phyloP scores from a whole-genome alignment of 2,888 invertebrate genomes.

The Tiliacea citrago region DNA sequence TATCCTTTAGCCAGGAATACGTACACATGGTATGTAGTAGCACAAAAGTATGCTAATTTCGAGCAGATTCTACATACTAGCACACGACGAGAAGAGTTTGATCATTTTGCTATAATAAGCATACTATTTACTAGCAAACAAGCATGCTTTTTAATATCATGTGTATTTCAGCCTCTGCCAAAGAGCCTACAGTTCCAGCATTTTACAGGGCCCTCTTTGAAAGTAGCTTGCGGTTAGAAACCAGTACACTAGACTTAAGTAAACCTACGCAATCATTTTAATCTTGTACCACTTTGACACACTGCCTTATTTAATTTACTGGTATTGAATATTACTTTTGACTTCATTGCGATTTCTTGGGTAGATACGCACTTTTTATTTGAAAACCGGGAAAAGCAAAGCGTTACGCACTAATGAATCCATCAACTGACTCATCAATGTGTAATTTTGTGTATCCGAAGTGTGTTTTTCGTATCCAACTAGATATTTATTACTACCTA shows the following conservation, averaged over 20 bases:
- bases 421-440: not conserved
- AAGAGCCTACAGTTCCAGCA: not conserved
- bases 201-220: not conserved
- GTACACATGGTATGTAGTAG: not conserved
- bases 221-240: not conserved
- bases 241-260: too few species aligned
- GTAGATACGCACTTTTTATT: not conserved
- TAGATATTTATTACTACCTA: slow-evolving; percentile 9
- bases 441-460: not conserved
- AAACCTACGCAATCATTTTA: not conserved
- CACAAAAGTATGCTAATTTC: not conserved
- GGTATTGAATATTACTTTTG: too few species aligned
- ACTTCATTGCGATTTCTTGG: not conserved
- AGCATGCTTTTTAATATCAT: too few species aligned
- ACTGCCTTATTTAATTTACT: not conserved
- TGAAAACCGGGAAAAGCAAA: not conserved
- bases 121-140: not conserved
- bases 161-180: too few species aligned
- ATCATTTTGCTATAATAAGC: not conserved
- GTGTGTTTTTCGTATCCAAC: not conserved
- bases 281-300: not conserved
- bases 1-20: not conserved
- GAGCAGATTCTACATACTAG: not conserved
- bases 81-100: not conserved
- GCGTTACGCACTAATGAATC: not conserved